These are phyloP conservation scores for Regulus satrapa DNA, from an alignment of 2,113 vertebrate species.

Conservation along the genomic window DNA sequence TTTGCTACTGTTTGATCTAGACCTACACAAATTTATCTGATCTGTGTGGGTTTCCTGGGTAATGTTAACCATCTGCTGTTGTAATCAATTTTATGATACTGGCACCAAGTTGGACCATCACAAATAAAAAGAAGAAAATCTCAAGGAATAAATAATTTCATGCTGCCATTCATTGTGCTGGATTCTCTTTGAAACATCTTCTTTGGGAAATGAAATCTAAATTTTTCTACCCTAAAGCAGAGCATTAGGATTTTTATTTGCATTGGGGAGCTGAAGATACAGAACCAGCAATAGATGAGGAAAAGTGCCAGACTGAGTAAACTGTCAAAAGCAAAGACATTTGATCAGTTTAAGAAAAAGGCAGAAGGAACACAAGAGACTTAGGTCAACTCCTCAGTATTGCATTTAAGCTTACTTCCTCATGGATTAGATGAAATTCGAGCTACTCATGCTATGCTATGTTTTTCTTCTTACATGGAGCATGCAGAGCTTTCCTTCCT, in stretches of 20 bases:
- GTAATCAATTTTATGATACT: not conserved
- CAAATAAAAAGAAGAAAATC: not conserved
- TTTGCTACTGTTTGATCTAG: not conserved
- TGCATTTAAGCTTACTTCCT: not conserved
- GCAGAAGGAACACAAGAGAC: not conserved
- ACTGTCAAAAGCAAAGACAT: not conserved
- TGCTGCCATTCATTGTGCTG: not conserved
- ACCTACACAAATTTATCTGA: not conserved
- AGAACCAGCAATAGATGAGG: not conserved
- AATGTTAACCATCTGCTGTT: not conserved
- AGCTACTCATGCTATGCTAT: not conserved
- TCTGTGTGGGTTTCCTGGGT: not conserved
- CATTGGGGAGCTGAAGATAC: not conserved
- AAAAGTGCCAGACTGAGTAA: not conserved
- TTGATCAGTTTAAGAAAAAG: not conserved
- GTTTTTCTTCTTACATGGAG: not conserved
- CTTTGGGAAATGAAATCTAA: not conserved
- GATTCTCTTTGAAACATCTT: not conserved
- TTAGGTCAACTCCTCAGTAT: not conserved
- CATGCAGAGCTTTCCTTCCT: not conserved
- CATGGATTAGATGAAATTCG: not conserved
- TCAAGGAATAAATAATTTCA: not conserved
- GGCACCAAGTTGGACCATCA: not conserved
- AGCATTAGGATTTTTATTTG: not conserved
- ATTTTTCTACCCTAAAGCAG: not conserved